phyloP scores from a whole-genome alignment of 30 jellyfish, hydroid and myxozoan species.

The Cassiopea andromeda region DNA sequence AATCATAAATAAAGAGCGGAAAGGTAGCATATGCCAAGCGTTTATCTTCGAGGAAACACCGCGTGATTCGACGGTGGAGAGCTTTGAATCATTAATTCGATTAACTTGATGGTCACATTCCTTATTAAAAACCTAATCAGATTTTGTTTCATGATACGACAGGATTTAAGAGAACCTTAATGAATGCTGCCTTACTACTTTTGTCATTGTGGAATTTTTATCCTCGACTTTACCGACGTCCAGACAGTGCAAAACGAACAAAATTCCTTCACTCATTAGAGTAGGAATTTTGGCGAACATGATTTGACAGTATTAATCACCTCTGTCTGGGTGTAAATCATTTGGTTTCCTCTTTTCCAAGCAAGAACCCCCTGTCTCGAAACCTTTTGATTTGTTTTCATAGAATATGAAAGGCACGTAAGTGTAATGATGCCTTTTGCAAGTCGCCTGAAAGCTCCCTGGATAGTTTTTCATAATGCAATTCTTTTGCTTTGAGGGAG shows the following conservation, averaged over 20 bases:
- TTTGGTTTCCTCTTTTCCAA: neutral
- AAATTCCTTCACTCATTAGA: no score
- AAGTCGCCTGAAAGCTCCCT: neutral
- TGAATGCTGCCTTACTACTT: no score
- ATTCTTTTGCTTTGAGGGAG: neutral
- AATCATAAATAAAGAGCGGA: no score
- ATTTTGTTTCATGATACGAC: no score
- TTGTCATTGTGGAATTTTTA: no score
- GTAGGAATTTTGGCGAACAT: no score
- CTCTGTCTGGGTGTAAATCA: neutral
- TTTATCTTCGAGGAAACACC: neutral
- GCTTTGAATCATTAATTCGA: neutral
- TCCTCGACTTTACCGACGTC: no score
- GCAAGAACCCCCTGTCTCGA: neutral
- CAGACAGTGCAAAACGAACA: no score
- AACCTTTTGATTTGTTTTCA: neutral
- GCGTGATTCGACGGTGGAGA: neutral
- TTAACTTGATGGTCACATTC: no score
- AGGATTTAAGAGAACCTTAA: no score
- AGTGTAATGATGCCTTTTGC: neutral
- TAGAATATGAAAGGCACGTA: neutral
- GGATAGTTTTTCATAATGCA: neutral
- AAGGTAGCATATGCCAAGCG: neutral
- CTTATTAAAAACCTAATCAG: no score
- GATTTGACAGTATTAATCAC: no score